phyloP scores from a whole-genome alignment of 37 sponge, comb jelly and placozoan species.

The Crambe crambe region DNA sequence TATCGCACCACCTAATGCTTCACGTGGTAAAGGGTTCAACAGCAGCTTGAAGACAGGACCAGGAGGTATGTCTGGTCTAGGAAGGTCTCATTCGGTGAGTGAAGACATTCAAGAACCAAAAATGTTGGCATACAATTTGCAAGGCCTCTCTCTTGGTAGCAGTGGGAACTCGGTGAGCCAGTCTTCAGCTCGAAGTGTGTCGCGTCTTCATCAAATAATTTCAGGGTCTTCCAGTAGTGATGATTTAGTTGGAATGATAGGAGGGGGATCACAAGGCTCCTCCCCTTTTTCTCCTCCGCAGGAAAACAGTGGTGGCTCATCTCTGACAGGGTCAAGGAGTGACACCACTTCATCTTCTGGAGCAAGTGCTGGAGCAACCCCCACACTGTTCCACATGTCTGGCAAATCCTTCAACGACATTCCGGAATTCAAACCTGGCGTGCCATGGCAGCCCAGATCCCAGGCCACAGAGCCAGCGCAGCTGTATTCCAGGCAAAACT shows the following conservation, averaged over 20 bases:
- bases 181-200: constrained; percentile 36
- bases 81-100: constrained; percentile 3
- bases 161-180: constrained; percentile 17
- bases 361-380: not conserved
- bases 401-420: constrained; percentile 42
- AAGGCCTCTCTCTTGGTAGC: constrained; percentile 14
- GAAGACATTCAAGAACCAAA: not conserved
- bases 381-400: constrained; percentile 11
- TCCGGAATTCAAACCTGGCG: constrained; percentile 80
- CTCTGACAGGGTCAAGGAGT: not conserved
- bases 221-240: constrained; percentile 21
- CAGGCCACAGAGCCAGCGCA: constrained; percentile 58
- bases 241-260: not conserved
- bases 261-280: not conserved
- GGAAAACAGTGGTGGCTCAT: not conserved
- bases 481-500: constrained; percentile 20
- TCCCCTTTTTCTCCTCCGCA: constrained; percentile 27
- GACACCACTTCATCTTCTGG: not conserved
- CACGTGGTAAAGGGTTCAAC: constrained; percentile 4
- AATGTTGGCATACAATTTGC: constrained; percentile 10
- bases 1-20: not conserved
- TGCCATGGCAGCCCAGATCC: constrained; percentile 71
- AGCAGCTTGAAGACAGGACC: not conserved
- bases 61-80: not conserved
- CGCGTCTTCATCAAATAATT: constrained; percentile 63